Evolutionary conservation across 2,888 invertebrate genomes (phyloP).

Genomic region (Crepidodera aurea): DNA sequence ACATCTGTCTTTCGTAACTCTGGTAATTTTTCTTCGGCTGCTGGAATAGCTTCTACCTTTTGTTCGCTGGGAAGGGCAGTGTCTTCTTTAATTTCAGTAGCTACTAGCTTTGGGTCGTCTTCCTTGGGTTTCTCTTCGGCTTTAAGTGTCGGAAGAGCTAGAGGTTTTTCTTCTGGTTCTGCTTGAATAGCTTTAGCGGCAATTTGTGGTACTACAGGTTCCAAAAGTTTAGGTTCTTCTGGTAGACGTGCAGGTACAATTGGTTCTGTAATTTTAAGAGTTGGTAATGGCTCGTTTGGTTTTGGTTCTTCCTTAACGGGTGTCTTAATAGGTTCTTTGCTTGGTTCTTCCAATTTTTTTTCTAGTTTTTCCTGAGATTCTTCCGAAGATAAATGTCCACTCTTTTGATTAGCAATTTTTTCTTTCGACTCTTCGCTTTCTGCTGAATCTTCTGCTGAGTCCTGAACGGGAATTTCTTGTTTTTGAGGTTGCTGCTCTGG

Average conservation of each 20-base stretch:
- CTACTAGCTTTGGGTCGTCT: constrained; percentile 35
- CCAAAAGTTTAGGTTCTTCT: constrained; percentile 51
- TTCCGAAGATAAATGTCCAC: constrained; percentile 16
- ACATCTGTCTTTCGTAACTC: constrained; percentile 40
- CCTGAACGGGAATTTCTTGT: constrained; percentile 30
- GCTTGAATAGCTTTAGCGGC: constrained; percentile 57
- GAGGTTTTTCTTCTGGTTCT: constrained; percentile 55
- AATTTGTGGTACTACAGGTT: constrained; percentile 50
- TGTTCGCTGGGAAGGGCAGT: constrained; percentile 50
- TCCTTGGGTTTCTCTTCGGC: constrained; percentile 50
- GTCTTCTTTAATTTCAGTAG: constrained; percentile 48
- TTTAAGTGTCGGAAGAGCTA: constrained; percentile 56
- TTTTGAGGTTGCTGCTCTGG: constrained; percentile 53
- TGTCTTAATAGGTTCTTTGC: constrained; percentile 38
- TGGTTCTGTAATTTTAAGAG: constrained; percentile 32
- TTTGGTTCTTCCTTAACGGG: constrained; percentile 40
- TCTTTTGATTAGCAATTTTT: constrained; percentile 1
- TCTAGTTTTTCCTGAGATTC: constrained; percentile 29
- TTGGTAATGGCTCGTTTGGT: constrained; percentile 37
- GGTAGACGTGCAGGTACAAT: constrained; percentile 35
- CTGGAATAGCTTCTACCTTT: constrained; percentile 49
- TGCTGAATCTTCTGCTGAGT: constrained; percentile 29
- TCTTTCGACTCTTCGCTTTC: constrained; percentile 35
- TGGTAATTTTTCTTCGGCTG: constrained; percentile 46
- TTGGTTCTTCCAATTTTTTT: constrained; percentile 21